Evolutionary conservation across 2,113 vertebrate genomes (phyloP), one percentile per base, ranked within the genome.

Genomic region (Microcebus ravelobensis): DNA sequence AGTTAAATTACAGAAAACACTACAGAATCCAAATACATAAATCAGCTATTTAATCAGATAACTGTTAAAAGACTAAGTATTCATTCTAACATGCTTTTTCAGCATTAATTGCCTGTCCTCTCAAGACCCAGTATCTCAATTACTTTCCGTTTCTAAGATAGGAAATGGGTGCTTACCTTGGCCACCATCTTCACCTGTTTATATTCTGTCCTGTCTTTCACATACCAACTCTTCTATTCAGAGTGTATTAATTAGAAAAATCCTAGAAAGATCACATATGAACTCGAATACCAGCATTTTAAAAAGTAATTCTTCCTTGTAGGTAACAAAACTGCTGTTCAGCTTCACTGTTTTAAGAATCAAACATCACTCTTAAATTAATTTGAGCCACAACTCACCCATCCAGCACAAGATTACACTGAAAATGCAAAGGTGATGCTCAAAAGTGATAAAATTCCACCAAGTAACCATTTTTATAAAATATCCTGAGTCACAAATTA

Each of bases 401-500:
- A 63, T 77, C 55, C 59, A 73, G 45, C 39, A 70, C 31, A 87
- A 93, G 63, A 86, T 61, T 79, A 93, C 68, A 20, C 68, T 77
- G 48, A 95, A 97, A 93, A 71, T 67, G n/a, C 74, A 89, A 95
- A 92, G 52, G 1, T 87, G n/a, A 71, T 94, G 31, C 76, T 92
- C 74, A 42, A 65, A 96, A 73, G 36, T 63, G 79, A 73, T 42
- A n/a, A 80, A 80, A 71, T 39, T 74, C 31, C 77, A 91, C 18
- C 81, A 96, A 65, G 17, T 59, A 87, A 59, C 31, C 23, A 45
- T 67, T 76, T 79, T 93, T 39, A 48, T 55, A 95, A 91, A 71
- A 57, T n/a, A 96, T 61, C 87, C 65, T 57, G 68, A 95, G 50
- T 86, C 86, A 79, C 71, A 89, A 96, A 82, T 81, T 91, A 95